These are phyloP conservation scores for Dascyllus trimaculatus DNA, from an alignment of 2,113 vertebrate species.

Conservation along the genomic window DNA sequence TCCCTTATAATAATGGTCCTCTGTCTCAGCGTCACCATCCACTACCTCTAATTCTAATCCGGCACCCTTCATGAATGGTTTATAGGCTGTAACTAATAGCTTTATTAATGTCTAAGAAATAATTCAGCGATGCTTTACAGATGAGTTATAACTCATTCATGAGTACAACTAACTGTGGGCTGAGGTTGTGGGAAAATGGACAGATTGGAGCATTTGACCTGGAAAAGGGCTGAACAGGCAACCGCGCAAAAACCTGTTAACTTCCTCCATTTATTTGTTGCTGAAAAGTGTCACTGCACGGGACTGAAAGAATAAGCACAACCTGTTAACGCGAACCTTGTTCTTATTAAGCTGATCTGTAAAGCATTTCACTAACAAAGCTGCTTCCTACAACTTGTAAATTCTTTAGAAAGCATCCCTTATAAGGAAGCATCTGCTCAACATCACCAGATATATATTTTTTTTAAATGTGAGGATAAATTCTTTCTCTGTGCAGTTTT, in stretches of 20 bases:
- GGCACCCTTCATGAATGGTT: neutral
- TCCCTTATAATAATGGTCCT: neutral
- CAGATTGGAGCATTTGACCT: neutral
- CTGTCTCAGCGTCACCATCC: neutral
- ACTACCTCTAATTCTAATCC: neutral
- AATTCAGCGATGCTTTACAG: neutral
- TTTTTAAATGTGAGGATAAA: neutral
- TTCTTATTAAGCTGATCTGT: neutral
- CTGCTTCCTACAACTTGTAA: no score
- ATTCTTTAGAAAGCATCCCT: no score
- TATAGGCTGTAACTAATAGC: neutral
- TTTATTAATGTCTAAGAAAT: neutral
- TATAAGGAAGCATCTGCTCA: no score
- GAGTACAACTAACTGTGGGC: neutral
- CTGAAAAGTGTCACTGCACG: neutral
- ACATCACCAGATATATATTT: no score
- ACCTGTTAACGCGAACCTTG: neutral
- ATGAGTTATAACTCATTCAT: neutral
- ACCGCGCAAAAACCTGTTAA: neutral
- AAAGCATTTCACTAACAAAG: neutral
- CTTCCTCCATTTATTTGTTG: neutral
- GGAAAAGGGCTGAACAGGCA: neutral
- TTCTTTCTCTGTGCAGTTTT: neutral
- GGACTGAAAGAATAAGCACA: neutral
- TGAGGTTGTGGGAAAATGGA: conserved; percentile 2